Conservation (phyloP, 2,888 invertebrate species). For the Polyploca ridens region DNA sequence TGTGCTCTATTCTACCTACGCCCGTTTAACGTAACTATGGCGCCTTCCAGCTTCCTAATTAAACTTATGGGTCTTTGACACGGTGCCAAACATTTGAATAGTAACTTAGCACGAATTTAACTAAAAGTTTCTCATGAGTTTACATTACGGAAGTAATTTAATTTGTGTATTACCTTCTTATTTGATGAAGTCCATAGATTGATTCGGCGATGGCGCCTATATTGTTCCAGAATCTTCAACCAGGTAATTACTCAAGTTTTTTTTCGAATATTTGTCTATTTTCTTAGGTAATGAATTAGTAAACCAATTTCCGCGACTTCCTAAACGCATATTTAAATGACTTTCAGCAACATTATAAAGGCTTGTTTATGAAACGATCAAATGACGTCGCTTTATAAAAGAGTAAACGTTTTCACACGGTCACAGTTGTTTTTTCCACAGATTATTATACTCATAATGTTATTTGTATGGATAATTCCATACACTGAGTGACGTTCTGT, state of each 20-base stretch:
- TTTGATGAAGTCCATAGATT: too few species aligned
- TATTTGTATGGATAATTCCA: conserved; percentile 43
- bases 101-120: conserved; percentile 52
- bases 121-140: conserved; percentile 15
- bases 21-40: conserved; percentile 48
- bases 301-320: not conserved
- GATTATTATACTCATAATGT: conserved; percentile 30
- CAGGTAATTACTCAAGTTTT: too few species aligned
- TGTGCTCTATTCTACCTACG: conserved; percentile 65
- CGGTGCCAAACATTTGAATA: conserved; percentile 58
- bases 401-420: conserved; percentile 9
- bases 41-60: conserved; percentile 77
- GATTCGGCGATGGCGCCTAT: too few species aligned
- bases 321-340: not conserved
- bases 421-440: conserved; percentile 14
- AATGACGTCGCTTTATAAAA: not conserved
- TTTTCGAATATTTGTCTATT: too few species aligned
- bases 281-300: too few species aligned
- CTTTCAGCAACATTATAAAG: not conserved
- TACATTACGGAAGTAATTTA: conserved; percentile 8
- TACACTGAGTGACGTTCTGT: conserved; percentile 45
- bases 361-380: conserved; percentile 3
- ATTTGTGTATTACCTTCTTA: not conserved
- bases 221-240: too few species aligned
- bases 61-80: conserved; percentile 80